A percentile compares a stretch with the other conserved stretches of the same genome.
These are phyloP conservation scores for Marmota monax DNA, from an alignment of 2,113 vertebrate genomes.

Conservation along the genomic window DNA sequence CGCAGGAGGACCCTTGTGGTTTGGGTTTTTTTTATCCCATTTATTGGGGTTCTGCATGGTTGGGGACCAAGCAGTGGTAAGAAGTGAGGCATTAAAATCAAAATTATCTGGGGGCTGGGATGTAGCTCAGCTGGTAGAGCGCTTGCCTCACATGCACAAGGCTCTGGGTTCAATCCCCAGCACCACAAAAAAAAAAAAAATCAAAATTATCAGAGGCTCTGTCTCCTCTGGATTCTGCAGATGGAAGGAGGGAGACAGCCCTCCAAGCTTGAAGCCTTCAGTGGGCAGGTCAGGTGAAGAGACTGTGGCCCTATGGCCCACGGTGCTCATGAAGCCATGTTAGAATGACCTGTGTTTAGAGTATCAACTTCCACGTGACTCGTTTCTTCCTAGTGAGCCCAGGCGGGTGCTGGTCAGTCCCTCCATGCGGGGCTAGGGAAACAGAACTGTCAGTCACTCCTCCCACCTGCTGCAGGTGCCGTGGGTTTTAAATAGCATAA, in stretches of 20 bases:
- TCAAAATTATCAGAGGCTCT: neutral
- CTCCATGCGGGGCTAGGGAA: fast-evolving
- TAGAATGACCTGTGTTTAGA: neutral
- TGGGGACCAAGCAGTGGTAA: neutral
- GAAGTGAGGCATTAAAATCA: neutral
- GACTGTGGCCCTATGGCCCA: neutral
- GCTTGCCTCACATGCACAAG: no score
- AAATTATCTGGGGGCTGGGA: no score
- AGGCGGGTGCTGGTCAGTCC: neutral
- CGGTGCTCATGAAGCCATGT: neutral
- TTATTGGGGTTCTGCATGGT: neutral
- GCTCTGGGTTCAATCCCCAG: no score
- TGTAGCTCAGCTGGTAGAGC: no score
- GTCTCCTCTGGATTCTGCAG: neutral
- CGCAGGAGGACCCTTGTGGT: constrained; percentile 67
- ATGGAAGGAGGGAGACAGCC: fast-evolving
- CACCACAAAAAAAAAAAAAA: neutral
- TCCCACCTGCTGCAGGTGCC: fast-evolving
- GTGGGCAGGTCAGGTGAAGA: no score
- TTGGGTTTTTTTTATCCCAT: neutral
- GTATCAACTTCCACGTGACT: neutral
- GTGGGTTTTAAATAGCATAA: fast-evolving
- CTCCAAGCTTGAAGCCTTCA: neutral
- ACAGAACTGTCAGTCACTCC: fast-evolving
- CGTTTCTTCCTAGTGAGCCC: neutral